Percentiles rank a stretch among this genome's conserved stretches.
phyloP scores from a whole-genome alignment of 2,888 invertebrate species.

The Xylophagus ater region DNA sequence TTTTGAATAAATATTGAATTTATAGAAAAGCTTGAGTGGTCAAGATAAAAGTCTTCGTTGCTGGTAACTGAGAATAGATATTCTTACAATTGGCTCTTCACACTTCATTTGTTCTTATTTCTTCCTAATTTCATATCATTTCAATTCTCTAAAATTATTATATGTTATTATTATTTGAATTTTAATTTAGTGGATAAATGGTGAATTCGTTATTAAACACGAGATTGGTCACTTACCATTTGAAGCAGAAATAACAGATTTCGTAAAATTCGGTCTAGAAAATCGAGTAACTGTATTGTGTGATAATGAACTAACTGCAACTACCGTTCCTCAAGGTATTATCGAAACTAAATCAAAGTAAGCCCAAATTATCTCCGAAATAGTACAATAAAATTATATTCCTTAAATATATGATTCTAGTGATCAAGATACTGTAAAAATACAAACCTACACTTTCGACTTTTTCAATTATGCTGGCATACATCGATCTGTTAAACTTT shows the following conservation, averaged over 20 bases:
- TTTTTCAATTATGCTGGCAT: constrained; percentile 99
- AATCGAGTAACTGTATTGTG: constrained; percentile 85
- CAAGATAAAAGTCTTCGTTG: no score
- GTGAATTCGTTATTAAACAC: constrained; percentile 65
- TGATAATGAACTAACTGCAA: constrained; percentile 79
- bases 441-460: constrained; percentile 81
- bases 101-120: no score
- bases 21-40: no score
- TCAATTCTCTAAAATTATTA: no score
- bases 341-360: constrained; percentile 46
- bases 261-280: constrained; percentile 52
- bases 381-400: background rate
- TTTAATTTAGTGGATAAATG: constrained; percentile 95
- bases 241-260: constrained; percentile 66
- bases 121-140: no score
- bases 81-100: no score
- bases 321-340: constrained; percentile 84
- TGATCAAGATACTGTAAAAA: constrained; percentile 48
- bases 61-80: no score
- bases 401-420: constrained; percentile 32
- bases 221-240: constrained; percentile 95
- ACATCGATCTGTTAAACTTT: constrained; percentile 80
- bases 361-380: no score
- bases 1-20: no score
- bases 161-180: no score